Evolutionary conservation across 2,113 vertebrate genomes (phyloP), one percentile per base, ranked within the genome.

Genomic region (Dicentrarchus labrax): DNA sequence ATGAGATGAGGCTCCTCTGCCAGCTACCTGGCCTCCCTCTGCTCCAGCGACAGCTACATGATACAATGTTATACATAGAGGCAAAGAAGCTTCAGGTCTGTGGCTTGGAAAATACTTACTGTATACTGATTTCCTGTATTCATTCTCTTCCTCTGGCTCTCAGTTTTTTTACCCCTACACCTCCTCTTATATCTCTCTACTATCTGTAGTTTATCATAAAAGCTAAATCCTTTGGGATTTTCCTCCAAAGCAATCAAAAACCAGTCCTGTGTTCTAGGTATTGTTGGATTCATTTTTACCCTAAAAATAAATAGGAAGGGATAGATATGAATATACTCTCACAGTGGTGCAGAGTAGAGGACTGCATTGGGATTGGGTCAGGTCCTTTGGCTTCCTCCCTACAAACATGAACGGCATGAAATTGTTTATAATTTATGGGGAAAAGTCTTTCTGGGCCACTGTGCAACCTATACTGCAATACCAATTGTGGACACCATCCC

Each of bases 191-290:
- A 12, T 56, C 51, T 67, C 75, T 48, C 3, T 30, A 30, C 30
- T 30, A 54, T 45, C 69, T 8, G 41, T 56, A 69, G 54, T 71
- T 80, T 41, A 66, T 43, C 47, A 67, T 81, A 62, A 22, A 56
- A 54, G 22, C 66, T 54, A 19, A 62, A 62, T 69, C 54, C 54
- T 82, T 39, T 68, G 79, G 36, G 71, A 82, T 36, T 69, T 60
- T 66, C 65, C 48, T 75, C 65, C 47, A 54, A 69, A 51, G 21
- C 38, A 41, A 51, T 69, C 66, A 69, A 69, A 69, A 82, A 38
- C 5, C 72, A 19, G 65, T 22, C 36, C 8, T 43, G 51, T 45
- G 62, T 67, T 73, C 62, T 51, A 53, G 53, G 79, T 53, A 74
- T 53, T n/a, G 36, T 43, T 67, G 71, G 62, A 53, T 68, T 81